phyloP scores from a whole-genome alignment of 2,797 vertebrate genomes.

The Geotrypetes seraphini region DNA sequence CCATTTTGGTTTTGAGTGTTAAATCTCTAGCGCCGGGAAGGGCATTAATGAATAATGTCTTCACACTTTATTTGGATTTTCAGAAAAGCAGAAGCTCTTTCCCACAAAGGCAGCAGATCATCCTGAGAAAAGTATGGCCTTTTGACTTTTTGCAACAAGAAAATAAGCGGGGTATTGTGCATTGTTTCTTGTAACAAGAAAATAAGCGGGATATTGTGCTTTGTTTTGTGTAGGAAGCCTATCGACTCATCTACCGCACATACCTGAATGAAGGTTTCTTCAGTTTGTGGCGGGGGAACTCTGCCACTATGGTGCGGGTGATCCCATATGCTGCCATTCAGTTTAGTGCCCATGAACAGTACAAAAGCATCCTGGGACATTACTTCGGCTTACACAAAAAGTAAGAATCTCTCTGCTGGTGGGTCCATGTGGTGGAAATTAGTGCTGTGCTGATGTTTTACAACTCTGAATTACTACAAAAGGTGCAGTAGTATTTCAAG shows the following conservation, averaged over 20 bases:
- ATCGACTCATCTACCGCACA: slow-evolving; percentile 83
- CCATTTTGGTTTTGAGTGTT: no score
- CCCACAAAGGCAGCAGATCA: no score
- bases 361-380: slow-evolving; percentile 75
- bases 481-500: no score
- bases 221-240: slow-evolving; percentile 67
- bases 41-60: not conserved
- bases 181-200: no score
- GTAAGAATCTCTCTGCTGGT: no score
- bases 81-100: not conserved
- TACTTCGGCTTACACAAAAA: slow-evolving; percentile 85
- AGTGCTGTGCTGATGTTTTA: no score
- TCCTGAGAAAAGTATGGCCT: no score
- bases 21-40: rapidly evolving
- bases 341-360: slow-evolving; percentile 94
- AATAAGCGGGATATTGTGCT: no score
- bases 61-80: not conserved
- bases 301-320: slow-evolving; percentile 95
- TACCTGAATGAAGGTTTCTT: slow-evolving; percentile 86
- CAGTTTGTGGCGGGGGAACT: slow-evolving; percentile 93
- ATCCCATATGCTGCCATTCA: slow-evolving; percentile 94
- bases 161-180: no score
- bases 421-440: no score
- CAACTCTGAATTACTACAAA: no score
- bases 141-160: no score